Conservation (phyloP, 1,140 invertebrate species). For the Zaprionus camerounensis region DNA sequence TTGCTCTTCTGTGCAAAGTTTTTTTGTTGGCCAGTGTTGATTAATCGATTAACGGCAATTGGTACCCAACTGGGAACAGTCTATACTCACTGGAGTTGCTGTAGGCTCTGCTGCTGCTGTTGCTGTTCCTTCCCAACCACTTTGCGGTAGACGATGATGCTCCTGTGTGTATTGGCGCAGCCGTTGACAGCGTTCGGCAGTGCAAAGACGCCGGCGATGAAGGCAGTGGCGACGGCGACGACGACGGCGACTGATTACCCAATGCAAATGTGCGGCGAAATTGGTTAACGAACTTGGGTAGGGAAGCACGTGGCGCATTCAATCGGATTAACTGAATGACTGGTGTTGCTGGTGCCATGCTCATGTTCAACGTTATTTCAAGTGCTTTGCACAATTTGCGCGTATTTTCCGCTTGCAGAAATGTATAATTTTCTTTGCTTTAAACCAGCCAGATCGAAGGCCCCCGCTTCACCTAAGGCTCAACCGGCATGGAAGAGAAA, state of each 20-base stretch:
- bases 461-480: constrained; percentile 26
- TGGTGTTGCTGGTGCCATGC: constrained; percentile 50
- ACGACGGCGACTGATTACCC: constrained; percentile 38
- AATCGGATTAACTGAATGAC: constrained; percentile 61
- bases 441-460: constrained; percentile 29
- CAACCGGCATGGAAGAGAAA: constrained; percentile 49
- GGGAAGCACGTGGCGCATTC: constrained; percentile 43
- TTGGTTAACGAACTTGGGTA: constrained; percentile 33
- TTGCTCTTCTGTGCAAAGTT: constrained; percentile 19
- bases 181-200: constrained; percentile 17
- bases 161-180: constrained; percentile 5
- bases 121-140: constrained; percentile 11
- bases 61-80: background rate
- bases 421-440: constrained; percentile 24
- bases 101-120: constrained; percentile 28
- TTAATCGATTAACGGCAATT: constrained; percentile 11
- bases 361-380: constrained; percentile 26
- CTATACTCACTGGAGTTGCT: constrained; percentile 48
- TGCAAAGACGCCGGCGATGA: background rate
- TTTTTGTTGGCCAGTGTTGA: constrained; percentile 11
- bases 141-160: background rate
- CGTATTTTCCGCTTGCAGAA: constrained; percentile 27
- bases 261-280: constrained; percentile 48
- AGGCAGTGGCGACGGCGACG: background rate
- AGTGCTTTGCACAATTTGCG: constrained; percentile 12